Evolutionary conservation across 2,888 invertebrate genomes (phyloP).

Genomic region (Tenthredo notha): DNA sequence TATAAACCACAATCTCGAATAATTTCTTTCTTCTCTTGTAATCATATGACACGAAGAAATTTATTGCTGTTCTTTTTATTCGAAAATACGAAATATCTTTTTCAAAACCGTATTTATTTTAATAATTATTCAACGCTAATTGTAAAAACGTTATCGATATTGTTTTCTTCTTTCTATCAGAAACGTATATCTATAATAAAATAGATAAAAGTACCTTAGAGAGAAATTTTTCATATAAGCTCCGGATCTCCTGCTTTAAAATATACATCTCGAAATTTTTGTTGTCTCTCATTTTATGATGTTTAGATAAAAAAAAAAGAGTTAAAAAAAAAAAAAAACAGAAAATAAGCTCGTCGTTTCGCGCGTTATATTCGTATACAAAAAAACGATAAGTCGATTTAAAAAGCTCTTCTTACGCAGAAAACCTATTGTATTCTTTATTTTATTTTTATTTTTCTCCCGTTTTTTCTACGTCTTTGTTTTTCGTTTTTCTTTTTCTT

Average conservation of each 20-base stretch:
- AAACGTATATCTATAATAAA: neutral
- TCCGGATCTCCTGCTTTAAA: neutral
- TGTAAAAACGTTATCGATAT: too few species aligned
- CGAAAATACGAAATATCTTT: too few species aligned
- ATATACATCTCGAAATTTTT: neutral
- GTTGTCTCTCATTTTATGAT: neutral
- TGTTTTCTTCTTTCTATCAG: too few species aligned
- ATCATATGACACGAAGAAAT: too few species aligned
- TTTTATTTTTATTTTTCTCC: neutral
- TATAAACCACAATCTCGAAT: too few species aligned
- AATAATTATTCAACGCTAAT: too few species aligned
- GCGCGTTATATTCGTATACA: neutral
- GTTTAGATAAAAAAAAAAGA: neutral
- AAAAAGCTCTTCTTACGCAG: neutral
- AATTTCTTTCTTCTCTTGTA: too few species aligned
- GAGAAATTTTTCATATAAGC: neutral
- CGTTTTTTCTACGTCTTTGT: too few species aligned
- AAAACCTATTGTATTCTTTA: neutral
- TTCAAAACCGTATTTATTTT: too few species aligned
- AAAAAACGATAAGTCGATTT: neutral
- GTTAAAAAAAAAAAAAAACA: too few species aligned
- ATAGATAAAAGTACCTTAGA: neutral
- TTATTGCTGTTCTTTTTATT: too few species aligned
- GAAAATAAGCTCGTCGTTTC: neutral
- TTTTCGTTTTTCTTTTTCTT: neutral